Evolutionary conservation across 2,888 invertebrate genomes (phyloP).

Genomic region (Drosophila niveifrons): DNA sequence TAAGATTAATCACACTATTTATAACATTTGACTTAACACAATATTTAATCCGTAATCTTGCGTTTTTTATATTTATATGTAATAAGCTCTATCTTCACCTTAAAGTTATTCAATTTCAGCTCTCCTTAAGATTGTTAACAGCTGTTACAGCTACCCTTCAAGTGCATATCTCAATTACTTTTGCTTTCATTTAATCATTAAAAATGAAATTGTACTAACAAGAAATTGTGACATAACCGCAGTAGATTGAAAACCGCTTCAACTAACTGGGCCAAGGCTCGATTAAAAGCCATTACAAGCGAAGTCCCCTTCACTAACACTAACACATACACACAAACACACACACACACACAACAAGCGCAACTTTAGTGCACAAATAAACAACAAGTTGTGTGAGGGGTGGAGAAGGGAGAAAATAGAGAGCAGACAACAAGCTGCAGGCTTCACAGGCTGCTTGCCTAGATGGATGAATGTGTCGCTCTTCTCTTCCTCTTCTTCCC

Average conservation of each 20-base stretch:
- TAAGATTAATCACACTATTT: too few species aligned
- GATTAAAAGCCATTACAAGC: slow-evolving; percentile 29
- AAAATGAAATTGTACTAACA: slow-evolving; percentile 1
- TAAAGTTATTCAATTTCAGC: neutral
- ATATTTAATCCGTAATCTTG: too few species aligned
- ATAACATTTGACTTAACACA: too few species aligned
- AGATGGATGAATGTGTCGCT: slow-evolving; percentile 52
- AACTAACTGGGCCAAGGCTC: slow-evolving; percentile 50
- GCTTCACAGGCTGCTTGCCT: slow-evolving; percentile 22
- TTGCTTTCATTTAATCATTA: neutral
- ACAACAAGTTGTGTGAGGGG: slow-evolving; percentile 21
- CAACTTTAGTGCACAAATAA: slow-evolving; percentile 37
- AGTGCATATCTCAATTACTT: slow-evolving; percentile 4
- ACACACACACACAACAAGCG: neutral
- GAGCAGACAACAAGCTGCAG: neutral
- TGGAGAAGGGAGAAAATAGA: too few species aligned
- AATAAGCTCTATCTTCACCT: neutral
- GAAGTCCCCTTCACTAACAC: too few species aligned
- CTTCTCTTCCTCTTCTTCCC: neutral
- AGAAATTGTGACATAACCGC: neutral
- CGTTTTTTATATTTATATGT: too few species aligned
- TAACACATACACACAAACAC: too few species aligned
- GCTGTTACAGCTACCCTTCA: neutral
- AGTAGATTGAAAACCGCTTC: slow-evolving; percentile 7
- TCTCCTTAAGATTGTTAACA: neutral